Conservation (phyloP, 2,113 vertebrate genomes). For the Clarias magur region DNA sequence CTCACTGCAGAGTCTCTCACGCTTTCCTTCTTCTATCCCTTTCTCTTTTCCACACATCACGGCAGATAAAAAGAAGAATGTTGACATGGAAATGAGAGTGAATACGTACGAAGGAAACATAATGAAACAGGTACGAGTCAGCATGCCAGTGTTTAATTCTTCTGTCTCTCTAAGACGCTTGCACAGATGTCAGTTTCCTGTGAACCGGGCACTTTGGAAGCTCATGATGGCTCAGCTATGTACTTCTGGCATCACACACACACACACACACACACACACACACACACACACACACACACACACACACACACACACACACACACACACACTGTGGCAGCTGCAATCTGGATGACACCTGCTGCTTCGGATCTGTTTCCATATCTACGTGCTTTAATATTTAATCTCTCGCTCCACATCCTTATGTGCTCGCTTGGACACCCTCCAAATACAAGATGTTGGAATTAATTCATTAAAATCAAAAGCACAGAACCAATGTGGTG, state of each 20-base stretch:
- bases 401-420: background rate
- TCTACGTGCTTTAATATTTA: background rate
- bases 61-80: background rate
- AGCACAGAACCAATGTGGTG: background rate
- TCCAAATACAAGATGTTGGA: background rate
- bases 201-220: constrained; percentile 2
- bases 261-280: background rate
- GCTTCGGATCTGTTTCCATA: background rate
- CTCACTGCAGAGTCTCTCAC: background rate
- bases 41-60: background rate
- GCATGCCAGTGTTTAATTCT: background rate
- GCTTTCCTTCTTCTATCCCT: background rate
- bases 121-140: background rate
- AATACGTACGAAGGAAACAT: background rate
- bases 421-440: background rate
- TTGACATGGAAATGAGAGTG: background rate
- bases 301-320: background rate
- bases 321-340: constrained; percentile 1
- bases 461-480: background rate
- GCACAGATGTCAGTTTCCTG: background rate
- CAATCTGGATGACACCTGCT: constrained; percentile 17
- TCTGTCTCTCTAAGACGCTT: background rate
- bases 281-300: background rate
- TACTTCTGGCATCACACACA: background rate
- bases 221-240: constrained; percentile 11